phyloP scores from a whole-genome alignment of 2,888 invertebrate species.

The Meloe dianella region DNA sequence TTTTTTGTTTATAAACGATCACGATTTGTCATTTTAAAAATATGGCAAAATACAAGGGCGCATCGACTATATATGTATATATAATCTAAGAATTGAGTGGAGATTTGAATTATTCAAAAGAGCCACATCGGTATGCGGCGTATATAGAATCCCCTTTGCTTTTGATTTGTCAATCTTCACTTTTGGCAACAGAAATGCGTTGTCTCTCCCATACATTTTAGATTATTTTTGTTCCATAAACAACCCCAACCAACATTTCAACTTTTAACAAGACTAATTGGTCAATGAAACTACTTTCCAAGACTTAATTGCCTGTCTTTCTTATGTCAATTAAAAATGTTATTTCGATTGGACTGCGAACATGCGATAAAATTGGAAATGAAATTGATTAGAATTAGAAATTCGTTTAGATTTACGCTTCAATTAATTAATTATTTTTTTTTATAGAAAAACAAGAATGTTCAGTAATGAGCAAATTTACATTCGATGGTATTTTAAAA shows the following conservation, averaged over 20 bases:
- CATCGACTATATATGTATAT: conserved; percentile 15
- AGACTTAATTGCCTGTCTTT: conserved; percentile 26
- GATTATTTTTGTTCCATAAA: background rate
- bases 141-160: conserved; percentile 4
- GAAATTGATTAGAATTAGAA: conserved; percentile 1
- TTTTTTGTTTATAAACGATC: background rate
- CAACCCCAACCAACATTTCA: background rate
- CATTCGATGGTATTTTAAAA: conserved; percentile 33
- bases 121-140: conserved; percentile 48
- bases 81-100: conserved; percentile 44
- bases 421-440: background rate
- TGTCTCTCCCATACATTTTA: conserved; percentile 20
- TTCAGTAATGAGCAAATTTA: conserved; percentile 28
- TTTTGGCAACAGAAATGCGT: background rate
- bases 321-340: conserved; percentile 29
- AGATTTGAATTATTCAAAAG: conserved; percentile 48
- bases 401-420: background rate
- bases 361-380: background rate
- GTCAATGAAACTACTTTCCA: background rate
- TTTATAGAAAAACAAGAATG: background rate
- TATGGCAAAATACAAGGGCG: conserved; percentile 9
- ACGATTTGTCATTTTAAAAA: background rate
- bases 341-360: conserved; percentile 17
- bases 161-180: conserved; percentile 7
- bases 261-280: conserved; percentile 30